Conservation (phyloP, 2,888 invertebrate species). For the Agonopterix arenella region DNA sequence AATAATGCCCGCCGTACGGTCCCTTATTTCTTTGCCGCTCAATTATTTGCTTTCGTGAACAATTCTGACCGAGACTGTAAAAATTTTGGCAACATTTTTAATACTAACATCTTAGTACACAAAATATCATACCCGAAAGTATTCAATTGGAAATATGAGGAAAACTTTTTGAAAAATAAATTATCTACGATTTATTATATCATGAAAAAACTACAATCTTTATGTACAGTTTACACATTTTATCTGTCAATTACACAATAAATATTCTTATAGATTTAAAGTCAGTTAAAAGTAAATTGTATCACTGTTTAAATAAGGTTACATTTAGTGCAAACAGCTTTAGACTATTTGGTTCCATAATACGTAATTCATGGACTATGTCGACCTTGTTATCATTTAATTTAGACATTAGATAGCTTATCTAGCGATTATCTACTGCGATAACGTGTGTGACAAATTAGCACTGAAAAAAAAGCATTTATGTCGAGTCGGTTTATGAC, state of each 20-base stretch:
- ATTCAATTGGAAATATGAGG: conserved; percentile 8
- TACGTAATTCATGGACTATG: conserved; percentile 8
- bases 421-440: conserved; percentile 19
- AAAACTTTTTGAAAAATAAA: conserved; percentile 21
- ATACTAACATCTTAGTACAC: conserved; percentile 5
- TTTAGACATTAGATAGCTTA: conserved; percentile 12
- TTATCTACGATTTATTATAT: conserved; percentile 9
- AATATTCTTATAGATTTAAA: conserved; percentile 5
- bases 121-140: background rate
- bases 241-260: conserved; percentile 1
- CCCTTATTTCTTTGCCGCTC: too few relatives aligned
- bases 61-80: conserved; percentile 5
- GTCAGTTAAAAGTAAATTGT: background rate
- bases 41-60: background rate
- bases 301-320: background rate
- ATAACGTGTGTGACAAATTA: conserved; percentile 17
- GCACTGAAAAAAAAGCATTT: background rate
- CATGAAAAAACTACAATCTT: conserved; percentile 7
- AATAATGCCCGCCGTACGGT: too few relatives aligned
- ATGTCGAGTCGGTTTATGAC: too few relatives aligned
- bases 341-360: conserved; percentile 21
- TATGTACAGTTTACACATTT: conserved; percentile 5
- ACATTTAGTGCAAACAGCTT: conserved; percentile 15
- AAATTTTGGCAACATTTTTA: conserved; percentile 15
- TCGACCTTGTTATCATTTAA: conserved; percentile 6